These are phyloP conservation scores for Pollenia labialis DNA, from an alignment of 2,888 invertebrate species.

Conservation along the genomic window DNA sequence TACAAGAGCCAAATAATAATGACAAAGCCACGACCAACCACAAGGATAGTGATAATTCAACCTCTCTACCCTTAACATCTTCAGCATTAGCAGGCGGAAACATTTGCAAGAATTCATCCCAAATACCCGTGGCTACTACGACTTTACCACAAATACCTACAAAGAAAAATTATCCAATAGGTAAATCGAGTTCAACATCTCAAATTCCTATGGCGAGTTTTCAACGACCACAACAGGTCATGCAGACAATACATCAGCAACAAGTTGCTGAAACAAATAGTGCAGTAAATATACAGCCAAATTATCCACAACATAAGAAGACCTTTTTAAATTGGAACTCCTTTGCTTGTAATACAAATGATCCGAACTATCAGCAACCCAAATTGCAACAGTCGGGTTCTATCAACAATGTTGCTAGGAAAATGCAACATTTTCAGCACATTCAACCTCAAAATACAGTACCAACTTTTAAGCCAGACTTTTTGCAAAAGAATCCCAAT, in stretches of 20 bases:
- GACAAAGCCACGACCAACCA: constrained; percentile 63
- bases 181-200: constrained; percentile 83
- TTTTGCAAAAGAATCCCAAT: constrained; percentile 78
- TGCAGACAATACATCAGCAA: constrained; percentile 78
- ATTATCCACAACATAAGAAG: constrained; percentile 81
- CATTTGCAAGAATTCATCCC: constrained; percentile 64
- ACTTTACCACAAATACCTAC: constrained; percentile 73
- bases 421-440: constrained; percentile 72
- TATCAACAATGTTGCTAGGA: constrained; percentile 78
- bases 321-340: constrained; percentile 82
- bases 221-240: constrained; percentile 77
- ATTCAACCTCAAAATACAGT: constrained; percentile 56
- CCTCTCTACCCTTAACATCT: constrained; percentile 39
- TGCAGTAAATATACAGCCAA: constrained; percentile 73
- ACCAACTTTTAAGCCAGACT: constrained; percentile 75
- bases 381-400: constrained; percentile 77
- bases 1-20: constrained; percentile 72
- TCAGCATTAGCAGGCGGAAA: constrained; percentile 46
- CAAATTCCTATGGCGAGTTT: constrained; percentile 80
- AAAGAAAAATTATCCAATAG: constrained; percentile 80
- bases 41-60: constrained; percentile 56
- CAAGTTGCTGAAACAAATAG: constrained; percentile 72
- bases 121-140: constrained; percentile 67
- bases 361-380: constrained; percentile 78
- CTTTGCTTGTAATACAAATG: constrained; percentile 81